phyloP scores from a whole-genome alignment of 2,888 invertebrate species.

The Arge pagana region DNA sequence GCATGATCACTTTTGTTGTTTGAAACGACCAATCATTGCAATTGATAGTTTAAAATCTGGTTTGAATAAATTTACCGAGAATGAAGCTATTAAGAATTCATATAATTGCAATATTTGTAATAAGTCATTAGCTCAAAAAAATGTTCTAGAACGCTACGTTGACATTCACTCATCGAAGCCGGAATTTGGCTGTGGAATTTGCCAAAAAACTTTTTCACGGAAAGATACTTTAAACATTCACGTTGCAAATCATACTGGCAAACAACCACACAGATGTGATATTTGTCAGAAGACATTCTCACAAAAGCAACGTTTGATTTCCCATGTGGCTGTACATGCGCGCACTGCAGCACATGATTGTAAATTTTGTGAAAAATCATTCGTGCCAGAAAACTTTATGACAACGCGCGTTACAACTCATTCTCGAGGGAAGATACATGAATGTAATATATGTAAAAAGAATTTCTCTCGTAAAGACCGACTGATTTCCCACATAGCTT shows the following conservation, averaged over 20 bases:
- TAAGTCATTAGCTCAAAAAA: background rate
- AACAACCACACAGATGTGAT: background rate
- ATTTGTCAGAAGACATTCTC: conserved; percentile 1
- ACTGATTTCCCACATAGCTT: conserved; percentile 4
- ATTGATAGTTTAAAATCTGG: too few species aligned
- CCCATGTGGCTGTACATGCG: background rate
- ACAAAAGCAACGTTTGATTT: background rate
- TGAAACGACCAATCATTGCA: too few species aligned
- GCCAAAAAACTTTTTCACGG: background rate
- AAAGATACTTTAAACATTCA: conserved; percentile 2
- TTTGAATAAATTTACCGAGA: too few species aligned
- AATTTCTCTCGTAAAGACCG: conserved; percentile 3
- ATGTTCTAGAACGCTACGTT: background rate
- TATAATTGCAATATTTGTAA: background rate
- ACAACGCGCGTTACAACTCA: background rate
- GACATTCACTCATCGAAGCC: background rate
- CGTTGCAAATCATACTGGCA: background rate
- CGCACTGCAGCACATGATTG: background rate
- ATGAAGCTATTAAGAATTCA: too few species aligned
- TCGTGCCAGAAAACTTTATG: conserved; percentile 1
- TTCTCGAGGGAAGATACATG: conserved; percentile 1
- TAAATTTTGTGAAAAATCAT: conserved; percentile 1
- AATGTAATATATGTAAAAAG: background rate
- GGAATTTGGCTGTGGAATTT: background rate
- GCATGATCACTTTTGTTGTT: too few species aligned